Base-by-base conservation (phyloP, 2,797 vertebrate genomes). In the Cuniculus paca region DNA sequence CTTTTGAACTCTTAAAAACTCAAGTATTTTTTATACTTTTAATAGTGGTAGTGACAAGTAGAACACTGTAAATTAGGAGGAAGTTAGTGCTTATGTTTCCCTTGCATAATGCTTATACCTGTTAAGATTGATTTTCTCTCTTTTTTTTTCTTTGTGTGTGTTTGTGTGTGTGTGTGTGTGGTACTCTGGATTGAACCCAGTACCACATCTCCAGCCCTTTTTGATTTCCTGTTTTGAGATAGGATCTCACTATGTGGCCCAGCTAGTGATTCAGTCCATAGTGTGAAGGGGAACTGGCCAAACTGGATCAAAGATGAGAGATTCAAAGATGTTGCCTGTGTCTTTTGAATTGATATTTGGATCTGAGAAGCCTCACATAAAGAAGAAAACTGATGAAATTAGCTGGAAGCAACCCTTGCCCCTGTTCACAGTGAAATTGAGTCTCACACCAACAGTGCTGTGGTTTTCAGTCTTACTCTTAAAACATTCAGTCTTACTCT, bases 381-480 rank as follows among this genome's bases (percentile, higher is more conserved):
- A 81, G 90, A 39, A 58, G 79, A 54, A 17, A 42, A 85, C 56
- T 95, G 91, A 95, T 45, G 61, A 79, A 85, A 97, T 78, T 83
- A 68, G 42, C 78, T 90, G 63, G 91, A 96, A 74, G 52, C 45
- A 74, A 24, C 26, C 52, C 80, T 81, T 91, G 50, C 28, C 82
- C 94, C 39, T 36, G 91, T 86, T 94, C 83, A 91, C 79, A 68
- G 86, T 88, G 87, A 93, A 89, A 92, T 82, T 63, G 80, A 96
- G 87, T 91, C 95, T 97, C 34, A 89, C 70, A 95, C 95, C 45
- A 92, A 65, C 20, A 85, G 68, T 78, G 48, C 72, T 87, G 28
- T 95, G 94, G 87, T 86, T 91, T 95, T 92, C 11, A 2, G 45
- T 58, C 88, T 96, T 89, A 61, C 26, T 80, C 22, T 80, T 90